These are phyloP conservation scores for Diorhabda sublineata DNA, from an alignment of 1,140 invertebrate genomes.

Conservation along the genomic window DNA sequence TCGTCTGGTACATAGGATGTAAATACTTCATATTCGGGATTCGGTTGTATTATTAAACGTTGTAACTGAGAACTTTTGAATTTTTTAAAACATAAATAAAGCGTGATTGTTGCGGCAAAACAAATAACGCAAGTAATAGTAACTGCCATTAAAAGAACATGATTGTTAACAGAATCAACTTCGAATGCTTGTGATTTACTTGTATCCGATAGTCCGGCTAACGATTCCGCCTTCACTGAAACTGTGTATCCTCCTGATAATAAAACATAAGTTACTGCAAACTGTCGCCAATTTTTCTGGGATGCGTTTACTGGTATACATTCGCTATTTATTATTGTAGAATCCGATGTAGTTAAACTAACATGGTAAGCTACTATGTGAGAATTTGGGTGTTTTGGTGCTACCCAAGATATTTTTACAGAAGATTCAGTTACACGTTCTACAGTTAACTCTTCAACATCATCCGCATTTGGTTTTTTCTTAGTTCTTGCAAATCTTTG, in stretches of 20 bases:
- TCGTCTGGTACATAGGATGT: conserved; percentile 82
- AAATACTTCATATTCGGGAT: conserved; percentile 70
- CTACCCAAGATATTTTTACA: conserved; percentile 54
- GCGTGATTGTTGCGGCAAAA: background rate
- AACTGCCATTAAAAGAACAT: background rate
- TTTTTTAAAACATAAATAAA: background rate
- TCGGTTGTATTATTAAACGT: conserved; percentile 68
- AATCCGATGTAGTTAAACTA: conserved; percentile 48
- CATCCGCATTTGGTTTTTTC: conserved; percentile 42
- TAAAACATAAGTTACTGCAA: conserved; percentile 41
- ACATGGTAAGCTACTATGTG: conserved; percentile 59
- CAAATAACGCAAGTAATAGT: background rate
- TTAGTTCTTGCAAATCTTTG: conserved; percentile 44
- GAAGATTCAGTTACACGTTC: conserved; percentile 41
- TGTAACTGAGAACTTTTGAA: background rate
- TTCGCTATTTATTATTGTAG: background rate
- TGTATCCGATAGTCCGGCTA: conserved; percentile 48
- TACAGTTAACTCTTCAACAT: conserved; percentile 37
- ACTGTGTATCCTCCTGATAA: conserved; percentile 62
- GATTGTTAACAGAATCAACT: background rate
- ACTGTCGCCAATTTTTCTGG: background rate
- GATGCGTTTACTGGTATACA: background rate
- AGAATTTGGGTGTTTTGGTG: conserved; percentile 59
- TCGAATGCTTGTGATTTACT: conserved; percentile 16
- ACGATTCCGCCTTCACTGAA: conserved; percentile 57